phyloP scores from a whole-genome alignment of 2,888 invertebrate species.

The Chesias legatella region DNA sequence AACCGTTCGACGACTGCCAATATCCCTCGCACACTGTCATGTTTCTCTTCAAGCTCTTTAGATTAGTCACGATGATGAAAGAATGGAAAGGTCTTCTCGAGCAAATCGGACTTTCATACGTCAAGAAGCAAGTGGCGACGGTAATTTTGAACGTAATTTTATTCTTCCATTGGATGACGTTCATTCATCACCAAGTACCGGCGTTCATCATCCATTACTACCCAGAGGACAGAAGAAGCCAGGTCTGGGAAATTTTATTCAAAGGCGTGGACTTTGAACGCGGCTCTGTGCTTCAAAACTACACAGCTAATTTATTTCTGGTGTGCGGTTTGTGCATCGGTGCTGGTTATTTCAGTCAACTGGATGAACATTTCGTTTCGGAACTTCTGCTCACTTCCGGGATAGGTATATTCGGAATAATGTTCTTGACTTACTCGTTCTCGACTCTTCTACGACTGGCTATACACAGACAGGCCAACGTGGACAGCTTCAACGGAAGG shows the following conservation, averaged over 20 bases:
- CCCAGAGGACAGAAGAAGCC: conserved; percentile 19
- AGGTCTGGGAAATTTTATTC: conserved; percentile 37
- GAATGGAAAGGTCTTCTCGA: conserved; percentile 40
- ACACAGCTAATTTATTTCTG: conserved; percentile 45
- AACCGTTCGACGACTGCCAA: conserved; percentile 33
- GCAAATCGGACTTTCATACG: conserved; percentile 45
- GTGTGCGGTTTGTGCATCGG: conserved; percentile 48
- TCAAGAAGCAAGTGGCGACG: conserved; percentile 31
- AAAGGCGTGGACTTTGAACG: conserved; percentile 18
- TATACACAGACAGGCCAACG: conserved; percentile 42
- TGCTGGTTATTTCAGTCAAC: conserved; percentile 40
- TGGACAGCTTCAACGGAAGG: conserved; percentile 45
- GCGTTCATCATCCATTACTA: conserved; percentile 40
- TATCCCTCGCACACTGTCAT: conserved; percentile 48
- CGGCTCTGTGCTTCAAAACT: conserved; percentile 36
- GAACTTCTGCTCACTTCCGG: conserved; percentile 40
- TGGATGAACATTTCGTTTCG: conserved; percentile 35
- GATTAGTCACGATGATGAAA: conserved; percentile 30
- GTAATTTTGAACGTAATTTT: conserved; percentile 33
- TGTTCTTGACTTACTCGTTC: conserved; percentile 44
- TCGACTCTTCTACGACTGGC: conserved; percentile 43
- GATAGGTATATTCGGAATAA: conserved; percentile 41
- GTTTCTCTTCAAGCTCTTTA: conserved; percentile 48
- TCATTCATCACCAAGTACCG: conserved; percentile 52
- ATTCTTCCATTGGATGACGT: conserved; percentile 59